A percentile compares a stretch with the other conserved stretches of the same genome.
Evolutionary conservation across 2,888 invertebrate species (phyloP).

Genomic region (Prionchulus punctatus): DNA sequence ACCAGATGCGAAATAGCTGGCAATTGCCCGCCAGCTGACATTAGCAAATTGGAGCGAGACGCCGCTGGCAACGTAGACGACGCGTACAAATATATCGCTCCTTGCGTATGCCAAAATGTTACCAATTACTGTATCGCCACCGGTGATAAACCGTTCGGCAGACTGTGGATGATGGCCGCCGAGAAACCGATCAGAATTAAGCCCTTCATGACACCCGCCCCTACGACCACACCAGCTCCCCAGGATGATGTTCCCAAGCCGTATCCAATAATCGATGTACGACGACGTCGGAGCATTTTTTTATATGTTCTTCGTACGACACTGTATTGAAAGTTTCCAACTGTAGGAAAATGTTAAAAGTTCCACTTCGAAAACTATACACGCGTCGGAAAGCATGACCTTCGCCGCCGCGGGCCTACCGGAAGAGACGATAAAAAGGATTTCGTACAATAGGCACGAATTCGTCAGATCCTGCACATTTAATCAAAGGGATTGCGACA

Average conservation of each 20-base stretch:
- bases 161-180: neutral
- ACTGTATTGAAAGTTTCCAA: no score
- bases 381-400: neutral
- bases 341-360: no score
- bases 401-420: neutral
- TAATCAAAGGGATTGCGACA: constrained; percentile 1
- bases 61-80: no score
- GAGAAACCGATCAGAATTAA: neutral
- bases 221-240: neutral
- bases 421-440: neutral
- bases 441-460: neutral
- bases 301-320: no score
- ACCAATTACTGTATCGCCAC: neutral
- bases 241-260: no score
- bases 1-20: no score
- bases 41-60: no score
- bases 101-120: neutral
- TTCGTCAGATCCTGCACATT: constrained; percentile 1
- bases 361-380: no score
- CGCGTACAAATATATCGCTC: no score
- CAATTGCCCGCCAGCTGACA: no score
- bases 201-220: neutral
- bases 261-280: no score
- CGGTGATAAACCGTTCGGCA: neutral
- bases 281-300: no score